A percentile compares a stretch with the other conserved stretches of the same genome.
Evolutionary conservation across 1,140 invertebrate species (phyloP).

Genomic region (Zaprionus capensis): DNA sequence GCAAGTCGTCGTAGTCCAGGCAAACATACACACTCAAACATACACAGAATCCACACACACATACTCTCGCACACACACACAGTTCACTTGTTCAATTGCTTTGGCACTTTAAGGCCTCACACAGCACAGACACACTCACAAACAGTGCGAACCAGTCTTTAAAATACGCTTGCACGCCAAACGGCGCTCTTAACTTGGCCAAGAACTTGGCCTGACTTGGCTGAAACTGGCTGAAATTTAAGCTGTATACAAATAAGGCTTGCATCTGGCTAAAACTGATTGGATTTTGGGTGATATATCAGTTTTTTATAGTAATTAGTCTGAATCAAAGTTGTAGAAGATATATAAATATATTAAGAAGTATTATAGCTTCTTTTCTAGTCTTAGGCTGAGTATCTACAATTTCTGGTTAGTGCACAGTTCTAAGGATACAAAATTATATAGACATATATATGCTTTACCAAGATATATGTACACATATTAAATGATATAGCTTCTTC

Average conservation of each 20-base stretch:
- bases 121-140: slow-evolving; percentile 24
- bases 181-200: slow-evolving; percentile 11
- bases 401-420: too few species aligned
- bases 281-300: background rate
- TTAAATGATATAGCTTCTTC: background rate
- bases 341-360: background rate
- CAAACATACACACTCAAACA: slow-evolving; percentile 10
- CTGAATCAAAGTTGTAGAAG: background rate
- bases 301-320: background rate
- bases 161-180: slow-evolving; percentile 43
- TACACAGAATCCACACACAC: background rate
- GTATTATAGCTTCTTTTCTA: too few species aligned
- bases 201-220: background rate
- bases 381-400: too few species aligned
- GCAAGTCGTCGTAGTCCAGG: slow-evolving; percentile 7
- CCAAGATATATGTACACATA: background rate
- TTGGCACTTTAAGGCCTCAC: slow-evolving; percentile 72
- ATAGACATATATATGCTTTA: too few species aligned
- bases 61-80: slow-evolving; percentile 23
- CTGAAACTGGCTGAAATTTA: background rate
- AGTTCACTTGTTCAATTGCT: slow-evolving; percentile 78
- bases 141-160: slow-evolving; percentile 65
- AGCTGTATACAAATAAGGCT: background rate
- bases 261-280: background rate
- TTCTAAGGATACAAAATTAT: too few species aligned